A percentile compares a stretch with the other conserved stretches of the same genome.
Conservation (phyloP, 2,888 invertebrate species). For the Aethes cnicana region DNA sequence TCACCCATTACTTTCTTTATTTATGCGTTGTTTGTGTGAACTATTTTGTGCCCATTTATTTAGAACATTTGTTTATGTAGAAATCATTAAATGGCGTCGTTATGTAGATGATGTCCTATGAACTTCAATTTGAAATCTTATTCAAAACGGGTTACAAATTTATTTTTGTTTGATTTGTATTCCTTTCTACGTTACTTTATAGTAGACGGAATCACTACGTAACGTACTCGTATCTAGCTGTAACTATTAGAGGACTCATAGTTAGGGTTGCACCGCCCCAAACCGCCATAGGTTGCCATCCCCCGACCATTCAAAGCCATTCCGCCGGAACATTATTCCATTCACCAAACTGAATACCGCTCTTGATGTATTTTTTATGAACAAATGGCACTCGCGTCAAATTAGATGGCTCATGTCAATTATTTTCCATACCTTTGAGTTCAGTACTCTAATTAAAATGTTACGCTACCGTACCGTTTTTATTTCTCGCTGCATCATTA, state of each 20-base stretch:
- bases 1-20: too few relatives aligned
- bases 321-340: slow-evolving; percentile 60
- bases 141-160: too few relatives aligned
- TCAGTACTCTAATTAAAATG: slow-evolving; percentile 79
- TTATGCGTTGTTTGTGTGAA: too few relatives aligned
- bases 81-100: too few relatives aligned
- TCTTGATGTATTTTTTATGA: slow-evolving; percentile 51
- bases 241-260: slow-evolving; percentile 9
- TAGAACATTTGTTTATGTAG: too few relatives aligned
- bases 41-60: too few relatives aligned
- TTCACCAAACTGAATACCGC: slow-evolving; percentile 56
- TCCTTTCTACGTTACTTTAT: too few relatives aligned
- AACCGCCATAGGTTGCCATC: slow-evolving; percentile 36
- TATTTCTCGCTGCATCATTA: slow-evolving; percentile 51
- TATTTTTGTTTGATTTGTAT: too few relatives aligned
- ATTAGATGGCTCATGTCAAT: slow-evolving; percentile 72
- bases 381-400: slow-evolving; percentile 67
- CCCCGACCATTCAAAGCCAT: slow-evolving; percentile 55
- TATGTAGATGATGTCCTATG: too few relatives aligned
- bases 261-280: slow-evolving; percentile 28
- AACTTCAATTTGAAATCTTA: too few relatives aligned
- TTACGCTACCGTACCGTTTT: slow-evolving; percentile 58
- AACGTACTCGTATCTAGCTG: too few relatives aligned
- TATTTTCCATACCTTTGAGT: slow-evolving; percentile 56
- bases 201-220: too few relatives aligned